Evolutionary conservation across 2,113 vertebrate genomes (phyloP), one percentile per base, ranked within the genome.

Genomic region (Phaethornis superciliosus): DNA sequence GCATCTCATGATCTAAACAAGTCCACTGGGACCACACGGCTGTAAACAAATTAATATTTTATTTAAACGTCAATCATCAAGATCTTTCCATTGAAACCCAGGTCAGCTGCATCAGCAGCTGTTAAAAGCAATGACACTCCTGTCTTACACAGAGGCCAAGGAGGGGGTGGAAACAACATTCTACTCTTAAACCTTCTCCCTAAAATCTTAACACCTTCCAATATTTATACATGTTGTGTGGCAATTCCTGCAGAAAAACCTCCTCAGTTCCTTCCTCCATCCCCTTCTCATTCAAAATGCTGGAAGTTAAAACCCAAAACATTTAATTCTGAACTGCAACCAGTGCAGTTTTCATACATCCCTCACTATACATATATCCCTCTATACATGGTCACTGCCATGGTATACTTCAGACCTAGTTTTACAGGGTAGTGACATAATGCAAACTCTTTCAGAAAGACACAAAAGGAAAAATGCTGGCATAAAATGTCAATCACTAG

Each of bases 21-120:
- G 49, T 55, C 74, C 59, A 51, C 51, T 49, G 81, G 47, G 90
- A 77, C 33, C 58, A 74, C 72, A 27, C 11, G 22, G 30, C 69
- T 0, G 33, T 52, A 87, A 94, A 88, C 68, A 92, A 77, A 91
- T 85, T 54, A 85, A 20, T 33, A 69, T 94, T 91, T 74, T 82
- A 28, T 88, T 87, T 63, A 85, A 93, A 82, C 0, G 2, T 85
- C 89, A 90, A 6, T 85, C 89, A 90, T 24, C 42, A 33, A 52
- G 52, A 40, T 26, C 33, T 46, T 49, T 63, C 71, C 44, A 82
- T 88, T 92, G 64, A 88, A 81, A 71, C 2, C 35, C 47, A 75
- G 56, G n/a, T 91, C 91, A 94, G 91, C 76, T 80, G 87, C 42
- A 3, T 49, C 20, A 27, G 63, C 83, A 94, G 69, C 74, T 82